Conservation (phyloP, 2,888 invertebrate species). For the Ormyrus rosae region DNA sequence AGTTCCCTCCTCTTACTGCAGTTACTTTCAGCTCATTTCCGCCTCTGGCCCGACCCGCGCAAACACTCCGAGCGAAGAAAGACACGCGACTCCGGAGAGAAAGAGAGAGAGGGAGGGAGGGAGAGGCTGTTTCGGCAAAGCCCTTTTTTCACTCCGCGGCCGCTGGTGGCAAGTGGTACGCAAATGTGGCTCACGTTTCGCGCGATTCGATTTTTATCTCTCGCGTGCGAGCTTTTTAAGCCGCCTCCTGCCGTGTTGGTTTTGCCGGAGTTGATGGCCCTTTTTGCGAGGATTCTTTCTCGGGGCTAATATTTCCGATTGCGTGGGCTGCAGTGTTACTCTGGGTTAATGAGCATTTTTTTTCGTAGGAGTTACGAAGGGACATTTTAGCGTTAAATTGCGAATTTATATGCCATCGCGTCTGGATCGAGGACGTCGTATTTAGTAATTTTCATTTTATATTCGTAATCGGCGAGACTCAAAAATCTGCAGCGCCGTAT, state of each 20-base stretch:
- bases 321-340: no score
- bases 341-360: no score
- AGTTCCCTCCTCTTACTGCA: constrained; percentile 42
- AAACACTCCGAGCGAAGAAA: constrained; percentile 27
- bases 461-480: no score
- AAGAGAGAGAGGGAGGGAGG: not conserved
- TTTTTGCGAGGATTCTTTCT: no score
- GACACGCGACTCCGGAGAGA: not conserved
- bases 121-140: not conserved
- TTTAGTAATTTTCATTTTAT: no score
- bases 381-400: not conserved
- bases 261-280: not conserved
- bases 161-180: not conserved
- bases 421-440: no score
- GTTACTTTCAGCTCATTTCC: constrained; percentile 59
- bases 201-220: constrained; percentile 49
- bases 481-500: no score
- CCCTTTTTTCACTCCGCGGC: not conserved
- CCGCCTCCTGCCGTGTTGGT: not conserved
- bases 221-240: constrained; percentile 2
- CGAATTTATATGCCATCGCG: no score
- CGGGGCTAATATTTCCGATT: no score
- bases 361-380: not conserved
- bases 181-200: constrained; percentile 40
- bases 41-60: constrained; percentile 20